These are phyloP conservation scores for Lasioglossum marginatum DNA, from an alignment of 2,888 invertebrate genomes.

Conservation along the genomic window DNA sequence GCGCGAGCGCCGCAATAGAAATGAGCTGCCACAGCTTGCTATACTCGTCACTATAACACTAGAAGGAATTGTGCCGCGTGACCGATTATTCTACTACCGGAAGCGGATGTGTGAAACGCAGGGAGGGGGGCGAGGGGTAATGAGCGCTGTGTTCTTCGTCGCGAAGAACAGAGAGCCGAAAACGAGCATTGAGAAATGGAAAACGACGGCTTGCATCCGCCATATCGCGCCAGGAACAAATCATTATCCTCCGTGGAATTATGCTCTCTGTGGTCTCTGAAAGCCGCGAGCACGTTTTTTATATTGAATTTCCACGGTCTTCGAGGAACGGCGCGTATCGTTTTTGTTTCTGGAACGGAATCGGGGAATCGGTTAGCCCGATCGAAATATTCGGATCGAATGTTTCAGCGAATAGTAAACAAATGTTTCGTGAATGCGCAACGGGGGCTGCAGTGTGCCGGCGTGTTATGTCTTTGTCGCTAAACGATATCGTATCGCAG, in stretches of 20 bases:
- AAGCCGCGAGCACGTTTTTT: neutral
- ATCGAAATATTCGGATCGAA: constrained; percentile 51
- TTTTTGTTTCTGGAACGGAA: constrained; percentile 11
- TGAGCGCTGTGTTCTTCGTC: constrained; percentile 65
- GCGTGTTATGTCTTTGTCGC: constrained; percentile 81
- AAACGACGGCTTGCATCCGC: constrained; percentile 52
- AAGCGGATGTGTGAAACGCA: constrained; percentile 84
- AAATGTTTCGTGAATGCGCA: constrained; percentile 54
- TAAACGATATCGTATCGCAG: constrained; percentile 79
- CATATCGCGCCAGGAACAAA: constrained; percentile 5
- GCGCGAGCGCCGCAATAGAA: constrained; percentile 1
- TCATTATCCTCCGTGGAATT: neutral
- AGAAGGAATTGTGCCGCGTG: constrained; percentile 77
- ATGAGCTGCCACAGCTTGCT: constrained; percentile 22
- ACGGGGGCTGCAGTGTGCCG: constrained; percentile 26
- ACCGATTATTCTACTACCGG: constrained; percentile 83
- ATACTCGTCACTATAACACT: constrained; percentile 69
- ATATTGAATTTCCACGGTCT: neutral
- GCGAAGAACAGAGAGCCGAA: constrained; percentile 65
- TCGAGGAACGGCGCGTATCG: neutral
- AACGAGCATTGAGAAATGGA: constrained; percentile 56
- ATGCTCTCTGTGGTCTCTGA: neutral
- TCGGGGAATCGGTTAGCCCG: constrained; percentile 27
- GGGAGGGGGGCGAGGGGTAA: constrained; percentile 72
- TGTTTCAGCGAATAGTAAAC: constrained; percentile 58